Base-by-base conservation (phyloP, 2,888 invertebrate species). In the Pasiphila rectangulata region DNA sequence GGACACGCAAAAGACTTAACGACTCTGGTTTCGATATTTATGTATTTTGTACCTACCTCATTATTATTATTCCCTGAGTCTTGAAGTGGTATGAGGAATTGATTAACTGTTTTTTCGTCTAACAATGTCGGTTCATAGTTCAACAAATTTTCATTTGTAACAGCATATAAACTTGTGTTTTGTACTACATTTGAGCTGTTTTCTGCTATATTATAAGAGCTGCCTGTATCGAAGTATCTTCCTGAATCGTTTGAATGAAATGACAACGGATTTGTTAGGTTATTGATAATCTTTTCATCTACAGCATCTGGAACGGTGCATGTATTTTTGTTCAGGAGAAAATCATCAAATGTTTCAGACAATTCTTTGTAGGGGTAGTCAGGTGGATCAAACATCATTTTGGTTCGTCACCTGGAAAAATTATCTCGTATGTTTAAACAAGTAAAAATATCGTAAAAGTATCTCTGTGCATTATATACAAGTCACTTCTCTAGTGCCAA, bases 341-440 rank as follows among this genome's bases (percentile, higher is more conserved):
- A 64, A 50, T 79, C 76, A 39, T 72, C 79, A 49, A 81, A 85
- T 21, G 78, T 71, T 52, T 83, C 83, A 46, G 79, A 67, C 51
- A 85, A 57, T 40, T 86, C 86, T 61, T 79, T 86, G 50, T 79
- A 87, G 0, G 86, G 83, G 46, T 75, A 86, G 58, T 87, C 87
- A n/a, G 84, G 82, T 45, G 86, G 84, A 67, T 87, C 86, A 54
- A 84, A 88, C 86, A 88, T 87, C 81, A 82, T 84, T 50, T 67
- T 65, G 46, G 12, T 44, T 46, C 5, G 7, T 19, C 9, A 10
- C 16, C 47, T 43, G 42, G 27, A 46, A 37, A 25, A 20, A n/a
- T n/a, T n/a, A n/a, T n/a, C n/a, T n/a, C n/a, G n/a, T n/a, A n/a
- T n/a, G n/a, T n/a, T n/a, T n/a, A n/a, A n/a, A n/a, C n/a, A n/a